phyloP scores from a whole-genome alignment of 2,888 invertebrate species.

The Esperia sulphurella region DNA sequence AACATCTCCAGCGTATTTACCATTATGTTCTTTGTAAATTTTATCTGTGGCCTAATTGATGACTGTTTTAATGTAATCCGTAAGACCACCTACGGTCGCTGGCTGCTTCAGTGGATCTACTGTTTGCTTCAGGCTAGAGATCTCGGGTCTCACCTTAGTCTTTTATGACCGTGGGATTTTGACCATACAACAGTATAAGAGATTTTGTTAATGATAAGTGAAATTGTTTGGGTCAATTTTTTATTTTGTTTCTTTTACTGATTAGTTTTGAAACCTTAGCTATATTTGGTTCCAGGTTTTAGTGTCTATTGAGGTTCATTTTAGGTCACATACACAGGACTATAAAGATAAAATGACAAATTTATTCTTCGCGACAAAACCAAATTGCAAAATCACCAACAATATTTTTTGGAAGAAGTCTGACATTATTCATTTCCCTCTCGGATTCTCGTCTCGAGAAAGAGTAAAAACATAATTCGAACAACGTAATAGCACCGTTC shows the following conservation, averaged over 20 bases:
- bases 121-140: constrained; percentile 71
- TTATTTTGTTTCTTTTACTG: not conserved
- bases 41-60: constrained; percentile 46
- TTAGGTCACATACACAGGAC: not conserved
- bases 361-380: too few relatives aligned
- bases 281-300: not conserved
- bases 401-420: constrained; percentile 2
- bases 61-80: constrained; percentile 30
- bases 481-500: constrained; percentile 51
- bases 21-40: constrained; percentile 15
- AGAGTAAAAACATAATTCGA: constrained; percentile 19
- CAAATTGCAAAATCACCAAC: not conserved
- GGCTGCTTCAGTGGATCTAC: constrained; percentile 75
- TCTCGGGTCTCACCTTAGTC: constrained; percentile 62
- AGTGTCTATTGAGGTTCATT: not conserved
- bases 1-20: constrained; percentile 32
- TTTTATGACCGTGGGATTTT: constrained; percentile 72
- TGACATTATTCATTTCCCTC: constrained; percentile 15
- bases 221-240: constrained; percentile 20
- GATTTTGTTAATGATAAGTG: constrained; percentile 57
- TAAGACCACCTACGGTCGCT: constrained; percentile 42
- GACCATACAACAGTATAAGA: constrained; percentile 30
- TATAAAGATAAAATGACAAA: too few relatives aligned
- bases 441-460: constrained; percentile 16
- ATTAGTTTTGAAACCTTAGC: too few relatives aligned